Conservation (phyloP, 2,888 invertebrate species). For the Tridacna crocea region DNA sequence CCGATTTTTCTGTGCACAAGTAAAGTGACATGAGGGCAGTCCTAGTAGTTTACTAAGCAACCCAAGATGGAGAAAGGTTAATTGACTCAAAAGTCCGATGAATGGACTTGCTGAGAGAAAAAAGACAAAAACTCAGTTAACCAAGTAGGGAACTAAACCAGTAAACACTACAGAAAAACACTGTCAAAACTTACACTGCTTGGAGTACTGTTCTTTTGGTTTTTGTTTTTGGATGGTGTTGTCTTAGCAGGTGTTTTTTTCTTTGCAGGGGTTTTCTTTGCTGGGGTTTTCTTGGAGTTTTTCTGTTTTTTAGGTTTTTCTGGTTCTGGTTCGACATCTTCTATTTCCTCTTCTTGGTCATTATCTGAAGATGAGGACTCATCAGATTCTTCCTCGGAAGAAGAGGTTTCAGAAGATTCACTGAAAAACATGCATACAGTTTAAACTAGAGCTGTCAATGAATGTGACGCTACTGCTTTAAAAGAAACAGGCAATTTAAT, state of each 20-base stretch:
- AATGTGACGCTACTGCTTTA: too few species aligned
- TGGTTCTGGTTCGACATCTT: background rate
- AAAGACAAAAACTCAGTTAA: too few species aligned
- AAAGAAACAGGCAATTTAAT: too few species aligned
- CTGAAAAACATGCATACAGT: conserved; percentile 22
- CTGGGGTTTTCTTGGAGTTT: conserved; percentile 21
- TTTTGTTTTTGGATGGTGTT: conserved; percentile 14
- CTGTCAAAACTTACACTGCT: background rate
- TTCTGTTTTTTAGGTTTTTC: background rate
- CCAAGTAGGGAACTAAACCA: too few species aligned
- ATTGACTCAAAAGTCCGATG: too few species aligned
- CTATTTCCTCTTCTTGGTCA: conserved; percentile 6
- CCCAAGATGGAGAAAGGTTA: too few species aligned
- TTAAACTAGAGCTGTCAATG: too few species aligned
- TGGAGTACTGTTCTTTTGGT: background rate
- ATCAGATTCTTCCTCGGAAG: conserved; percentile 4
- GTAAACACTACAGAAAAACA: background rate
- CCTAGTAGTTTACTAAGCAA: too few species aligned
- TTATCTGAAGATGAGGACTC: conserved; percentile 6
- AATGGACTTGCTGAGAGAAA: too few species aligned
- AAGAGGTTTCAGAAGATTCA: conserved; percentile 26
- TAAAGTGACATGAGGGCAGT: too few species aligned
- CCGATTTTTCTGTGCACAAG: background rate
- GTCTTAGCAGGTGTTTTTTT: conserved; percentile 20
- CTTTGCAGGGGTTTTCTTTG: conserved; percentile 15